Conservation (phyloP, 2,888 invertebrate species). For the Pristionchus fissidentatus region DNA sequence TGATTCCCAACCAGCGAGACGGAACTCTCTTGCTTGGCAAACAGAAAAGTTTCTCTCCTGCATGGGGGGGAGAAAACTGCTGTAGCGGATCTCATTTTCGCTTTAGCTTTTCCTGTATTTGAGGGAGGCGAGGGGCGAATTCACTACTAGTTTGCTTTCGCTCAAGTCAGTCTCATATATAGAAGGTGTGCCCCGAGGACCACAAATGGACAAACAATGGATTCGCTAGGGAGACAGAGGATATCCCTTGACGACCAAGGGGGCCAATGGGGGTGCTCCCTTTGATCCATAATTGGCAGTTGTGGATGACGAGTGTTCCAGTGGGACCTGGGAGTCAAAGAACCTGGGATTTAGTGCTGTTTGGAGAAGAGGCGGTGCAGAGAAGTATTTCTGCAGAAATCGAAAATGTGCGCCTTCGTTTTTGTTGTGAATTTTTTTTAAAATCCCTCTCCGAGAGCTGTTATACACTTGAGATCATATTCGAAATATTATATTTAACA, state of each 20-base stretch:
- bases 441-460: too few species aligned
- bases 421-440: too few species aligned
- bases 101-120: neutral
- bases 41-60: neutral
- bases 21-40: neutral
- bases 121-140: neutral
- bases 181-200: conserved; percentile 1
- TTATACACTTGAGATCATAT: too few species aligned
- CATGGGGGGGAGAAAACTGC: neutral
- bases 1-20: neutral
- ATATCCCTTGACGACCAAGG: neutral
- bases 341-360: too few species aligned
- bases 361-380: too few species aligned
- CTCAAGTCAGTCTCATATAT: neutral
- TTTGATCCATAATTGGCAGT: conserved; percentile 41
- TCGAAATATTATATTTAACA: too few species aligned
- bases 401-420: too few species aligned
- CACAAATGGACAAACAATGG: conserved; percentile 33
- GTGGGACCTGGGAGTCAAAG: neutral
- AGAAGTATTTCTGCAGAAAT: too few species aligned
- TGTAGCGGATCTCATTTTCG: neutral
- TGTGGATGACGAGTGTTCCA: neutral
- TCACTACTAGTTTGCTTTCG: conserved; percentile 15
- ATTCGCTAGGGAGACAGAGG: too few species aligned
- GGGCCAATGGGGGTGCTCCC: neutral